Evolutionary conservation across 2,888 invertebrate genomes (phyloP).

Genomic region (Octodonta nipae): DNA sequence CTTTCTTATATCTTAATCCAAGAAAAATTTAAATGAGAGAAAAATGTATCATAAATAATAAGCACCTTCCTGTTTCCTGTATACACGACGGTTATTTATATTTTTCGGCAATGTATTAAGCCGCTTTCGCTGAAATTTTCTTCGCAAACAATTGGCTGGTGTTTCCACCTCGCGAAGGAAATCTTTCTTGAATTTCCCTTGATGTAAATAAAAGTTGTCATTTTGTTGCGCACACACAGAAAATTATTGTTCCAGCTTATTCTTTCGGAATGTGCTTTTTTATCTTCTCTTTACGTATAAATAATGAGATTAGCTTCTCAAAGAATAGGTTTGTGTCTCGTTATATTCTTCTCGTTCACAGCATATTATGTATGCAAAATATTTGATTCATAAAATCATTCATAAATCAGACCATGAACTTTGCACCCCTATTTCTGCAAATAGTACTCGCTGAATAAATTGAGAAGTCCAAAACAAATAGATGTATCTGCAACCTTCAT

Average conservation of each 20-base stretch:
- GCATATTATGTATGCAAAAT: too few species aligned
- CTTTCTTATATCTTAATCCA: conserved; percentile 29
- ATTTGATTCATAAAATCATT: too few species aligned
- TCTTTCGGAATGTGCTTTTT: conserved; percentile 11
- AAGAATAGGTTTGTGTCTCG: too few species aligned
- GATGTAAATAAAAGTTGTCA: conserved; percentile 36
- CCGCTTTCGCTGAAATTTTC: conserved; percentile 26
- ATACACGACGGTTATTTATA: conserved; percentile 30
- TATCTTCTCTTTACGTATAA: conserved; percentile 8
- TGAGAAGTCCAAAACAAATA: too few species aligned
- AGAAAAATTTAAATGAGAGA: conserved; percentile 36
- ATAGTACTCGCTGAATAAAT: too few species aligned
- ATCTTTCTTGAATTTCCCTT: conserved; percentile 34
- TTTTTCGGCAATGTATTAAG: conserved; percentile 33
- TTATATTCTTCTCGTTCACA: too few species aligned
- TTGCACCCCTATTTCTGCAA: too few species aligned
- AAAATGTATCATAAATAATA: conserved; percentile 36
- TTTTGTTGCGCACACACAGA: conserved; percentile 25
- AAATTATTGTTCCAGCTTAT: conserved; percentile 23
- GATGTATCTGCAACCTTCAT: too few species aligned
- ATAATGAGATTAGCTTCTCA: conserved; percentile 11
- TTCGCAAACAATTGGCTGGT: conserved; percentile 29
- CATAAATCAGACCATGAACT: too few species aligned
- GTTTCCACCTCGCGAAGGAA: conserved; percentile 24
- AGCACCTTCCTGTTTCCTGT: conserved; percentile 34